A percentile compares a stretch with the other conserved stretches of the same genome.
Conservation (phyloP, 2,113 vertebrate genomes). For the Rostratula benghalensis region DNA sequence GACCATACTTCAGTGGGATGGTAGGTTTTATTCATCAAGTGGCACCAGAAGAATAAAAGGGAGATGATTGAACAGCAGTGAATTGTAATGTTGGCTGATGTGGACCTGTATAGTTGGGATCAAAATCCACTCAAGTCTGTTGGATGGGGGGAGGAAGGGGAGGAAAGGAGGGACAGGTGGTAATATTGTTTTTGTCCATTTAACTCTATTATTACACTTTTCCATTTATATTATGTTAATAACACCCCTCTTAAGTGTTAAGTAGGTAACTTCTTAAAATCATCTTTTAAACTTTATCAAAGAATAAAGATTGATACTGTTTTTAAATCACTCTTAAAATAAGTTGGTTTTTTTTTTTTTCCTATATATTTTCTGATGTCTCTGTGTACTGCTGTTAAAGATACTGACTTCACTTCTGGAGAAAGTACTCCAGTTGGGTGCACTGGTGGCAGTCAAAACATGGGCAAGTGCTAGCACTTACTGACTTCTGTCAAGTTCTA, state of each 20-base stretch:
- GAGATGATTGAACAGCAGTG: neutral
- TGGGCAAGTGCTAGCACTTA: fast-evolving
- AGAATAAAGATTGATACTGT: neutral
- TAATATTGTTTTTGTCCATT: neutral
- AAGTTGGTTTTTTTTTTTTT: neutral
- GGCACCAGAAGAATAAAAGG: neutral
- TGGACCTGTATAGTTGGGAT: neutral
- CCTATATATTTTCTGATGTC: neutral
- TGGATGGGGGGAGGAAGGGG: neutral
- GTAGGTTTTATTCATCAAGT: neutral
- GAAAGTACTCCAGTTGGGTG: neutral
- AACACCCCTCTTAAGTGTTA: too few species aligned
- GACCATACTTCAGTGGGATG: neutral
- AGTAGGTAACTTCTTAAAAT: neutral
- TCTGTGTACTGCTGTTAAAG: neutral
- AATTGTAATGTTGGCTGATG: neutral
- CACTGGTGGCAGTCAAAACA: neutral
- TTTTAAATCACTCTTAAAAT: neutral
- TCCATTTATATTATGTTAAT: neutral
- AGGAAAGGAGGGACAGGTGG: neutral
- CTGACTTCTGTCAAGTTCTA: neutral
- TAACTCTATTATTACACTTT: neutral
- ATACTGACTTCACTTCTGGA: neutral
- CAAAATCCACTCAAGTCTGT: neutral
- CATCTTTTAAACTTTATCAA: neutral